Percentiles rank a stretch among this genome's conserved stretches.
These are phyloP conservation scores for Perca flavescens DNA, from an alignment of 2,113 vertebrate species.

Conservation along the genomic window DNA sequence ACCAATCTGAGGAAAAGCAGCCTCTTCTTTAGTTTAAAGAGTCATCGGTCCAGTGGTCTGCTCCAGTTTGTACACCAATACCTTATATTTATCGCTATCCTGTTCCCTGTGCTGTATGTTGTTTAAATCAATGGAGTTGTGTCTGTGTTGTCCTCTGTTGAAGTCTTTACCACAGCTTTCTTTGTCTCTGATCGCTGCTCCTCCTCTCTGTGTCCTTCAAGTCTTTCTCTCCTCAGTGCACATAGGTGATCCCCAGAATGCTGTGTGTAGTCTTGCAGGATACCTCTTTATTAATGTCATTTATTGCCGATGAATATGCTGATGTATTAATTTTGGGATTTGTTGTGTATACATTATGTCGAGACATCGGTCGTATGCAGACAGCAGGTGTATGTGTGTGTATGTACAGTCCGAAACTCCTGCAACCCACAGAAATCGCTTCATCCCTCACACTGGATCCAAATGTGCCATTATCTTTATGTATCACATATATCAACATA, in stretches of 20 bases:
- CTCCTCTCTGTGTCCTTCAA: conserved; percentile 53
- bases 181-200: conserved; percentile 61
- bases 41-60: conserved; percentile 71
- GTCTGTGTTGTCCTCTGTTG: conserved; percentile 62
- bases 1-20: conserved; percentile 2
- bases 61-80: conserved; percentile 74
- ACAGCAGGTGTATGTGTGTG: conserved; percentile 67
- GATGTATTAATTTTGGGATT: conserved; percentile 73
- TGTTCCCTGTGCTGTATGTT: conserved; percentile 42
- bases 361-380: conserved; percentile 55
- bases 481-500: conserved; percentile 72
- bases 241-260: conserved; percentile 74
- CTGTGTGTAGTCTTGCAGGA: conserved; percentile 71
- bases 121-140: conserved; percentile 53
- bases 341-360: conserved; percentile 67
- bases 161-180: conserved; percentile 60
- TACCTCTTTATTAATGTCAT: conserved; percentile 77
- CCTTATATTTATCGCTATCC: conserved; percentile 35
- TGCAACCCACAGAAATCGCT: conserved; percentile 66
- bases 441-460: conserved; percentile 84
- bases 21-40: conserved; percentile 22
- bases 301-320: conserved; percentile 70
- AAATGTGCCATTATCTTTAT: conserved; percentile 84
- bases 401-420: conserved; percentile 66
- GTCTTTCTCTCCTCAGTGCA: conserved; percentile 68